Percentiles rank a stretch among this genome's conserved stretches.
phyloP scores from a whole-genome alignment of 2,797 vertebrate species.

The Antrozous pallidus region DNA sequence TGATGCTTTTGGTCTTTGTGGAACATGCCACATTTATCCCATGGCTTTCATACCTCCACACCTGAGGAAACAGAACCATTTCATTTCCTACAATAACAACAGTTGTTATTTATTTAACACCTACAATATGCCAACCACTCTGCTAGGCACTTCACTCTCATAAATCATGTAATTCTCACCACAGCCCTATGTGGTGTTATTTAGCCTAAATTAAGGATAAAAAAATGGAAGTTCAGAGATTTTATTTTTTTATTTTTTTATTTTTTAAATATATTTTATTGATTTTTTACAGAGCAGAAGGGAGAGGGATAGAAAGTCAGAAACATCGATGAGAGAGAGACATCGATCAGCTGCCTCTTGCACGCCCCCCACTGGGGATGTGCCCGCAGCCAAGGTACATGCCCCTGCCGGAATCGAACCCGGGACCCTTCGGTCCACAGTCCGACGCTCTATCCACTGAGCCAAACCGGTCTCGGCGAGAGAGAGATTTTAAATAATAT shows the following conservation, averaged over 20 bases:
- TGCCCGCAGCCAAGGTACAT: too few relatives aligned
- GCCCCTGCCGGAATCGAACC: too few relatives aligned
- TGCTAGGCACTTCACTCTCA: background rate
- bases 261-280: too few relatives aligned
- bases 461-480: too few relatives aligned
- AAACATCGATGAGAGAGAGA: too few relatives aligned
- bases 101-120: background rate
- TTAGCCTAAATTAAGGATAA: conserved; percentile 27
- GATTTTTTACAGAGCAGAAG: too few relatives aligned
- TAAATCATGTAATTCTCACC: background rate
- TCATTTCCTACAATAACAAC: background rate
- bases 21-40: background rate
- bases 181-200: background rate
- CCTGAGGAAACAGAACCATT: background rate
- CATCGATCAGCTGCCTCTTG: too few relatives aligned
- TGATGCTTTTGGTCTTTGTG: background rate
- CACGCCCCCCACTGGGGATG: too few relatives aligned
- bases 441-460: too few relatives aligned
- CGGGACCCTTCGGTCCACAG: too few relatives aligned
- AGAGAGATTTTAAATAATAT: conserved; percentile 38
- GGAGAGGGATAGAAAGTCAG: too few relatives aligned
- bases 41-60: background rate
- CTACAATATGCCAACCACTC: background rate
- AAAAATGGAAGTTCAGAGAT: conserved; percentile 27
- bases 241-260: too few relatives aligned